Conservation (phyloP, 2,113 vertebrate species). For the Sclerurus mexicanus region DNA sequence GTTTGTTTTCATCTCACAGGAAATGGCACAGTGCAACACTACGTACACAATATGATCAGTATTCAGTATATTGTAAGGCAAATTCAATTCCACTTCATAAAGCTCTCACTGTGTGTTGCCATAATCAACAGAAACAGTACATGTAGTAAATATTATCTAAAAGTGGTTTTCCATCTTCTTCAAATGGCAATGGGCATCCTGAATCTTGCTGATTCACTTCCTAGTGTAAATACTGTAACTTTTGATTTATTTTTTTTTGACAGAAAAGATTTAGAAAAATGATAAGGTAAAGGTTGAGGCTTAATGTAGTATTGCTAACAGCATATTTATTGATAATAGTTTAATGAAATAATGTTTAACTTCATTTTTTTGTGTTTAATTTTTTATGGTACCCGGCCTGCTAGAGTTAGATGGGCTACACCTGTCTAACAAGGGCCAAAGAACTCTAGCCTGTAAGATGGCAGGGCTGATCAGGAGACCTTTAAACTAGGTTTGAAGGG, state of each 20-base stretch:
- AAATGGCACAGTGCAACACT: neutral
- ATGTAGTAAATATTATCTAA: neutral
- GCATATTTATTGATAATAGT: neutral
- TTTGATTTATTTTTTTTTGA: neutral
- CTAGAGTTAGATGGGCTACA: too few relatives aligned
- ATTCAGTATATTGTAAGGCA: neutral
- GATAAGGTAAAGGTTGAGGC: neutral
- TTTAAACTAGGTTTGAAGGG: too few relatives aligned
- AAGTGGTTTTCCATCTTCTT: neutral
- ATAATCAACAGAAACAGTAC: neutral
- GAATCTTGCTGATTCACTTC: neutral
- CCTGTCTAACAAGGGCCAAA: too few relatives aligned
- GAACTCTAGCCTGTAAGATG: too few relatives aligned
- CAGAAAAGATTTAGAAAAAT: neutral
- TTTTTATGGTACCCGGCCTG: neutral
- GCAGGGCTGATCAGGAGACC: too few relatives aligned
- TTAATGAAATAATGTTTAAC: neutral
- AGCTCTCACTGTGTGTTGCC: neutral
- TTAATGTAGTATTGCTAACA: neutral
- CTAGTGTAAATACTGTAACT: neutral
- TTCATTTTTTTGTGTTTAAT: neutral
- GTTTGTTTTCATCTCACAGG: neutral
- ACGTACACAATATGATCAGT: neutral
- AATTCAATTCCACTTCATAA: conserved; percentile 12
- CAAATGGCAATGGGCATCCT: neutral